Evolutionary conservation across 2,888 invertebrate species (phyloP).

Genomic region (Isoperla grammatica): DNA sequence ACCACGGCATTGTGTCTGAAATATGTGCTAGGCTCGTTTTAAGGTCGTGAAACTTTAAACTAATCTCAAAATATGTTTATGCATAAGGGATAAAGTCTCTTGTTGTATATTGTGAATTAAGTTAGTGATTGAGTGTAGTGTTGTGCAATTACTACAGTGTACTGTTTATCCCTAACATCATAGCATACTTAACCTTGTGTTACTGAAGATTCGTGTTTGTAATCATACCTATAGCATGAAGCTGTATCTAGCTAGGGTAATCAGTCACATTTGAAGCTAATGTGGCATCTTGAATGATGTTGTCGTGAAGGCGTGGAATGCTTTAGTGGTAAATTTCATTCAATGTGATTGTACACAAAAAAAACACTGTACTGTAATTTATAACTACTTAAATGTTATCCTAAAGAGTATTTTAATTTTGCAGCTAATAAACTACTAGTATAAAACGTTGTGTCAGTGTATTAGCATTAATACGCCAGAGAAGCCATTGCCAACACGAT

Average conservation of each 20-base stretch:
- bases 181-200: constrained; percentile 4
- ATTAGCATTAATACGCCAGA: background rate
- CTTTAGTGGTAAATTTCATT: no score
- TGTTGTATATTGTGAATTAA: constrained; percentile 5
- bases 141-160: background rate
- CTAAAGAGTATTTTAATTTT: background rate
- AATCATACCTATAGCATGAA: background rate
- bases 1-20: background rate
- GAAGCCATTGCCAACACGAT: background rate
- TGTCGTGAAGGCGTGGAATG: no score
- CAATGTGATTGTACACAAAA: no score
- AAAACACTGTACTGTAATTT: no score
- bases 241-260: background rate
- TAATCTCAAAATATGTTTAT: background rate
- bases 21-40: constrained; percentile 1
- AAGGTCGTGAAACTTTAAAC: background rate
- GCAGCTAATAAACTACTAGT: background rate
- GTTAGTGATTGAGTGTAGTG: constrained; percentile 1
- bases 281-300: no score
- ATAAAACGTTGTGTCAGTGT: background rate
- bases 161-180: background rate
- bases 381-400: background rate
- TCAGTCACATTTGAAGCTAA: no score
- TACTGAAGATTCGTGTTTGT: background rate
- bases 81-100: background rate